Percentiles rank a stretch among this genome's conserved stretches.
Evolutionary conservation across 2,113 vertebrate genomes (phyloP).

Genomic region (Stomatorhinus ivindoensis): DNA sequence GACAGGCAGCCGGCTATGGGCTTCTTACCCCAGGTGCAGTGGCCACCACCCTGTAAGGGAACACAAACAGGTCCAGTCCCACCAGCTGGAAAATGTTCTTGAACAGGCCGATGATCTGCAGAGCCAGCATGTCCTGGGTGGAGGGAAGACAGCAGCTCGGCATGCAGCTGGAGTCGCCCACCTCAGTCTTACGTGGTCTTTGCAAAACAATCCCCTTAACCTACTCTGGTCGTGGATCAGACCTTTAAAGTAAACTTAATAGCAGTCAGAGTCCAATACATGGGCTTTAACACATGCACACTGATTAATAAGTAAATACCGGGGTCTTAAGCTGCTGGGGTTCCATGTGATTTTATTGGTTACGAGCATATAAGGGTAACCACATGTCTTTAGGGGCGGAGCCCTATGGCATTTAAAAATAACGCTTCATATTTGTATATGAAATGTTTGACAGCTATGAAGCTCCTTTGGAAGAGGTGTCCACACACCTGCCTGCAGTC

Average conservation of each 20-base stretch:
- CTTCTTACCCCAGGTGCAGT: constrained; percentile 87
- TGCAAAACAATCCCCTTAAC: not conserved
- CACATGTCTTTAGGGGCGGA: not conserved
- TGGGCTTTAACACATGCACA: not conserved
- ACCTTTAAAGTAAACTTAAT: not conserved
- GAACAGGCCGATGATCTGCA: constrained; percentile 97
- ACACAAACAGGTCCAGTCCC: constrained; percentile 93
- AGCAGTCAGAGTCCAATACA: not conserved
- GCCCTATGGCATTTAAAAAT: not conserved
- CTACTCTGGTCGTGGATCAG: not conserved
- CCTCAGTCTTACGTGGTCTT: not conserved
- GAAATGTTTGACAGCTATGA: not conserved
- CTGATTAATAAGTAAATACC: not conserved
- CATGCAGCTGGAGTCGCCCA: not conserved
- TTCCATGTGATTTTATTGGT: not conserved
- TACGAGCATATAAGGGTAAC: not conserved
- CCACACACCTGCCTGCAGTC: constrained; percentile 89
- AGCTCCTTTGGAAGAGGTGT: not conserved
- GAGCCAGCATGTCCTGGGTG: constrained; percentile 89
- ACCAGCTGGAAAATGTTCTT: constrained; percentile 98
- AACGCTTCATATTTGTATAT: not conserved
- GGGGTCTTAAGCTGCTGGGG: not conserved
- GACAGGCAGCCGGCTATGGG: not conserved
- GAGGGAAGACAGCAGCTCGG: not conserved
- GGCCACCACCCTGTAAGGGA: constrained; percentile 93